Base-by-base conservation (phyloP, 1,140 invertebrate genomes). In the Hetaerina americana region DNA sequence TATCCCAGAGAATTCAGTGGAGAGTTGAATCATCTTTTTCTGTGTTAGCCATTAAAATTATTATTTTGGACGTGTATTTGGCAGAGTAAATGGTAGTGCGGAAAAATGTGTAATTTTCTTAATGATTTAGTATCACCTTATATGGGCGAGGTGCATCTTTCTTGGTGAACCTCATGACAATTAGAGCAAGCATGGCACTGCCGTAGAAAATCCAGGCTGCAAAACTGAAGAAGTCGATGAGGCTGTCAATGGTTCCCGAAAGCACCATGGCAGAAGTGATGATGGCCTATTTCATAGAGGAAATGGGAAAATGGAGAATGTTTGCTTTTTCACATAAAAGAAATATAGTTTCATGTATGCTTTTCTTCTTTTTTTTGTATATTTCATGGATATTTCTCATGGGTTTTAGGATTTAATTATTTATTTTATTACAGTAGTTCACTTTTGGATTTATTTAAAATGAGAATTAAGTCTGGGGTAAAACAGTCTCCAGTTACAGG, bases 121-220 rank as follows among this genome's bases (percentile, higher is more conserved):
- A n/a, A n/a, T 57, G 3, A 12, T 57, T 57, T 5, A 57, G 22
- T 57, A 66, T 27, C 81, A 89, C 90, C 87, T 93, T 93, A 78
- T 94, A 94, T 27, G 92, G 92, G 81, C 92, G 83, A 28, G 91
- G 91, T 81, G 91, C 89, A 81, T 95, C 90, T 70, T 92, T 93
- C 82, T 91, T 91, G 70, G 92, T 95, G 77, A 86, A 88, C 77
- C 94, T 83, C 89, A 97, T 92, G 15, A 95, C 90, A 75, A 97
- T 87, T 12, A 97, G 81, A 5, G 93, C 91, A 40, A 94, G 77
- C 90, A 96, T 95, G 5, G 93, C 87, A 72, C 92, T 89, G 26
- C 93, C 94, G 80, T 96, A 97, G 83, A 96, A 96, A 77, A 96
- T 93, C 95, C 94, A 97, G 1, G 93, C 92, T 49, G 93, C 93